Evolutionary conservation across 2,113 vertebrate genomes (phyloP).

Genomic region (Petrocephalus microphthalmus): DNA sequence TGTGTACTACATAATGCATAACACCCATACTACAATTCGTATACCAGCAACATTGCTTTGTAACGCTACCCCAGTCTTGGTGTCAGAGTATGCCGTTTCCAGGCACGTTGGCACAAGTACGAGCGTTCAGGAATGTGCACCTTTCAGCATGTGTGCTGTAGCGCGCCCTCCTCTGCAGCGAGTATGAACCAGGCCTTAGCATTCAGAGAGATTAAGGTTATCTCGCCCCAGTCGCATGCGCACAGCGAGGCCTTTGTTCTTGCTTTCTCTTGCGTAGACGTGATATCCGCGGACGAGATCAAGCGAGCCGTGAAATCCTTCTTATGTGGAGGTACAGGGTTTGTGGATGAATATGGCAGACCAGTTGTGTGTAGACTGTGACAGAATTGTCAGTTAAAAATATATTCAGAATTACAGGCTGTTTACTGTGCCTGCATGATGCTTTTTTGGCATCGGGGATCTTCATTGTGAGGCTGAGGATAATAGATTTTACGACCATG

Average conservation of each 20-base stretch:
- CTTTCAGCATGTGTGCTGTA: background rate
- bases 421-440: background rate
- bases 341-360: background rate
- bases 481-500: background rate
- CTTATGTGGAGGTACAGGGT: background rate
- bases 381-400: background rate
- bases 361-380: background rate
- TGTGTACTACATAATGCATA: background rate
- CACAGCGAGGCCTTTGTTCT: background rate
- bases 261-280: background rate
- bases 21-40: background rate
- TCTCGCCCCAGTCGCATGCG: background rate
- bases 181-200: background rate
- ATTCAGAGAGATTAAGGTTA: background rate
- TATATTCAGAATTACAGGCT: background rate
- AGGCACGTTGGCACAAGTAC: background rate
- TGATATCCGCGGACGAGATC: background rate
- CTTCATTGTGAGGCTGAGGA: background rate
- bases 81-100: background rate
- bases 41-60: background rate
- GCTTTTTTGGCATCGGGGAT: background rate
- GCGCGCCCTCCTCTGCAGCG: background rate
- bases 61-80: background rate
- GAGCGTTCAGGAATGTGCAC: background rate
- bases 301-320: background rate